Evolutionary conservation across 2,113 vertebrate species (phyloP).

Genomic region (Burhinus oedicnemus): DNA sequence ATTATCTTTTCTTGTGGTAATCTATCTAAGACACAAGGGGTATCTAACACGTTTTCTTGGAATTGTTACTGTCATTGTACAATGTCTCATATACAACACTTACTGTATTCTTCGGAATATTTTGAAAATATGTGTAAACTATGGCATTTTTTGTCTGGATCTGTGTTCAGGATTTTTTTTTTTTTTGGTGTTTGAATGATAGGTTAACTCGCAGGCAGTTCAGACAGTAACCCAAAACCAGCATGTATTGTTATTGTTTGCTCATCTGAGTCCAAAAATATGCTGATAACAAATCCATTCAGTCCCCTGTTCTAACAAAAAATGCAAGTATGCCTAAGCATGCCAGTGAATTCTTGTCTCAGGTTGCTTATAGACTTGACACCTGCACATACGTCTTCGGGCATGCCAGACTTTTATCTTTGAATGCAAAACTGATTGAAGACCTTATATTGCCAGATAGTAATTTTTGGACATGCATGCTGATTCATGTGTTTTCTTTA

Average conservation of each 20-base stretch:
- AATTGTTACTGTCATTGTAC: background rate
- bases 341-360: background rate
- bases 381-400: background rate
- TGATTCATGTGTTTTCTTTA: background rate
- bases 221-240: background rate
- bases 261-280: background rate
- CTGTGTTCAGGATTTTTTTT: background rate
- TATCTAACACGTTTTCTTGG: background rate
- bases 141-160: background rate
- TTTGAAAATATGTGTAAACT: background rate
- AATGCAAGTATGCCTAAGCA: background rate
- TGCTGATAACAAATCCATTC: background rate
- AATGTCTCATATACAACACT: background rate
- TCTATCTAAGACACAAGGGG: background rate
- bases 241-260: background rate
- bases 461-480: background rate
- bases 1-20: background rate
- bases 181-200: background rate
- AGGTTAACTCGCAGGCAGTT: background rate
- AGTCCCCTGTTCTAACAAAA: background rate
- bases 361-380: background rate
- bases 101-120: background rate
- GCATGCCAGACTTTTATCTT: background rate
- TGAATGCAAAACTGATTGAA: conserved; percentile 12
- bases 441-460: background rate